These are phyloP conservation scores for Notothenia rossii DNA, from an alignment of 2,113 vertebrate genomes.

Conservation along the genomic window DNA sequence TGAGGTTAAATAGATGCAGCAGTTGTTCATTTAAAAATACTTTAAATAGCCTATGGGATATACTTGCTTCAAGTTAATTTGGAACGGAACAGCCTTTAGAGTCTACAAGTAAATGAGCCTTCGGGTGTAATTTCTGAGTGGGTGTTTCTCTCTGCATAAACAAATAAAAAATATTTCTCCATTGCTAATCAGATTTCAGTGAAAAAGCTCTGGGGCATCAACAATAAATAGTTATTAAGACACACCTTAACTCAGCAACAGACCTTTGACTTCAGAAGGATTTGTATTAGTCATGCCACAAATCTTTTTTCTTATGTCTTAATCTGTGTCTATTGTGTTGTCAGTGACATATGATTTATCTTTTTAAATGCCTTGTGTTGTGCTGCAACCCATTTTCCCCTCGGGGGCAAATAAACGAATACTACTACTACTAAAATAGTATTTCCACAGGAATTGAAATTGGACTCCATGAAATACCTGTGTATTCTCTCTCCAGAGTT, in stretches of 20 bases:
- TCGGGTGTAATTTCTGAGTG: background rate
- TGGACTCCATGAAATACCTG: too few species aligned
- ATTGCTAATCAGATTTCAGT: background rate
- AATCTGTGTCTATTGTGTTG: too few species aligned
- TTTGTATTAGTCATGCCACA: background rate
- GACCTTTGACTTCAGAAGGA: background rate
- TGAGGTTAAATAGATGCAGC: background rate
- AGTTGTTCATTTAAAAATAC: background rate
- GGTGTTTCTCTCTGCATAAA: too few species aligned
- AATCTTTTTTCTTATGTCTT: background rate
- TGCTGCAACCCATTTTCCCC: too few species aligned
- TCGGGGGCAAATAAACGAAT: too few species aligned
- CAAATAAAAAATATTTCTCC: background rate
- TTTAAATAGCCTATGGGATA: background rate
- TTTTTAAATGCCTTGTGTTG: too few species aligned
- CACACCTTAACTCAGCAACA: conserved; percentile 9
- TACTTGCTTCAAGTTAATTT: background rate
- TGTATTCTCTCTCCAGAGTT: background rate
- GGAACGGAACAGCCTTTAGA: background rate
- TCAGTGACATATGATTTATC: too few species aligned
- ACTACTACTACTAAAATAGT: background rate
- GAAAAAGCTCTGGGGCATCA: background rate
- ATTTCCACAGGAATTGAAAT: background rate
- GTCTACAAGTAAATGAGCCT: background rate
- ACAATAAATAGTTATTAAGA: background rate